These are phyloP conservation scores for Paragorgia papillata DNA, from an alignment of 92 coral and sea anemone genomes.

Conservation along the genomic window DNA sequence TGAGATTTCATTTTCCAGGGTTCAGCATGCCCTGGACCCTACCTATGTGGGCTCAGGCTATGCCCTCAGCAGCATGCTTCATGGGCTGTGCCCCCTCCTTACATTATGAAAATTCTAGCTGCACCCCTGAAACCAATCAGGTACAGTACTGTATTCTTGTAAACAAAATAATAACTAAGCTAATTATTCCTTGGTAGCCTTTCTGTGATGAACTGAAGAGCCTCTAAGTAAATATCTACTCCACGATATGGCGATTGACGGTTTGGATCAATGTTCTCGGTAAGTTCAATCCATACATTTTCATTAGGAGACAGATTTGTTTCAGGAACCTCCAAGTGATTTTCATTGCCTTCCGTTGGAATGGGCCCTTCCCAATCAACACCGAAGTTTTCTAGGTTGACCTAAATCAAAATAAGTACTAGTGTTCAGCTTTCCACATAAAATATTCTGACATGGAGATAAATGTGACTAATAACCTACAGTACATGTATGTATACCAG, in stretches of 20 bases:
- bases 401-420: neutral
- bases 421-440: neutral
- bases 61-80: neutral
- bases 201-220: slow-evolving; percentile 17
- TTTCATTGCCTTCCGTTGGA: neutral
- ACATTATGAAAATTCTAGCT: neutral
- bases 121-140: neutral
- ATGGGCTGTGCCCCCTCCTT: neutral
- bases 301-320: neutral
- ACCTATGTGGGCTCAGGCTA: too few relatives aligned
- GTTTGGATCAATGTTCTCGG: neutral
- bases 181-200: neutral
- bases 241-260: neutral
- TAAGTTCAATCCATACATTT: neutral
- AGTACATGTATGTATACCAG: too few relatives aligned
- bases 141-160: neutral
- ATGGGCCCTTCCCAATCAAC: slow-evolving; percentile 18
- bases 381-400: neutral
- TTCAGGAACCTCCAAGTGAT: slow-evolving; percentile 8
- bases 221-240: neutral
- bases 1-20: too few relatives aligned
- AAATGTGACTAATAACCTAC: too few relatives aligned
- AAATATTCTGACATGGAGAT: too few relatives aligned
- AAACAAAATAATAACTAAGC: neutral
- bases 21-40: too few relatives aligned